phyloP scores from a whole-genome alignment of 2,888 invertebrate genomes.

The Deilephila porcellus region DNA sequence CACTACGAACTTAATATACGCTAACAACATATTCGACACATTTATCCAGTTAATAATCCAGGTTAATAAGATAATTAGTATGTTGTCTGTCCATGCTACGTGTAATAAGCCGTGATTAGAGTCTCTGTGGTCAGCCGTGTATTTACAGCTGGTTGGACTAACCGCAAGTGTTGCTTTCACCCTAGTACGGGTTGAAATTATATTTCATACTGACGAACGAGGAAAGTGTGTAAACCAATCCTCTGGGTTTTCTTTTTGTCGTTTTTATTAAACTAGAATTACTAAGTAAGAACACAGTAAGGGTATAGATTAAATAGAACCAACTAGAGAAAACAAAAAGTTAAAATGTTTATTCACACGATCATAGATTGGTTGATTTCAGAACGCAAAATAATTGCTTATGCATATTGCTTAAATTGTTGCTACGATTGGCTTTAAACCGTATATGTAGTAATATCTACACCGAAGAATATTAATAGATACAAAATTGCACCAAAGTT shows the following conservation, averaged over 20 bases:
- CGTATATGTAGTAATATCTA: not conserved
- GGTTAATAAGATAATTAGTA: slow-evolving; percentile 4
- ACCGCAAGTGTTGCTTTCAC: slow-evolving; percentile 20
- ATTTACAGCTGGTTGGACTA: slow-evolving; percentile 5
- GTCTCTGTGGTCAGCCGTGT: not conserved
- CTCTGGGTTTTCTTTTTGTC: too few relatives aligned
- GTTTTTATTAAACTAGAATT: too few relatives aligned
- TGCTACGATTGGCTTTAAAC: too few relatives aligned
- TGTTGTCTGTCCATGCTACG: not conserved
- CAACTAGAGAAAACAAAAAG: too few relatives aligned
- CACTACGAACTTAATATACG: not conserved
- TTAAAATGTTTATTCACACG: too few relatives aligned
- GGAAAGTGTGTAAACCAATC: not conserved
- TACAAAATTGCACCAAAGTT: not conserved
- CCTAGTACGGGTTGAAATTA: not conserved
- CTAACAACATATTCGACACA: not conserved
- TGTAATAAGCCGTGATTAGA: not conserved
- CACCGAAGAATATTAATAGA: not conserved
- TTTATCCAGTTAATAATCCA: slow-evolving; percentile 7
- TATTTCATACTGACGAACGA: not conserved
- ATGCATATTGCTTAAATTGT: too few relatives aligned
- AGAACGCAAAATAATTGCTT: too few relatives aligned
- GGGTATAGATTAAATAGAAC: too few relatives aligned
- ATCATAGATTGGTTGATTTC: too few relatives aligned
- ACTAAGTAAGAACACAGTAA: too few relatives aligned